These are phyloP conservation scores for Lynx canadensis DNA, from an alignment of 2,113 vertebrate species.

Conservation along the genomic window DNA sequence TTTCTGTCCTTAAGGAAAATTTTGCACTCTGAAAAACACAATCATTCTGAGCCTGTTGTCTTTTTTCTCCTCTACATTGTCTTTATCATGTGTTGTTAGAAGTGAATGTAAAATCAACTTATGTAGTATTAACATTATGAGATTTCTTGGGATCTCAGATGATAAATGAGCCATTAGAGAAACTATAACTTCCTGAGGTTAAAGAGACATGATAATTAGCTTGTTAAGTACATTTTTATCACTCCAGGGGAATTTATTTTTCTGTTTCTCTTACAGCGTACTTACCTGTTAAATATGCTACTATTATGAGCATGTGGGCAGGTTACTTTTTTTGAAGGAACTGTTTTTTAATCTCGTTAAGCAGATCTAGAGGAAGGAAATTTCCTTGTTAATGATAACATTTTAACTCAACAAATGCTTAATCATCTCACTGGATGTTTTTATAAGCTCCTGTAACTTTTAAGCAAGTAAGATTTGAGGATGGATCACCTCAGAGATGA, in stretches of 20 bases:
- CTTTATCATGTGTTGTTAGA: constrained; percentile 20
- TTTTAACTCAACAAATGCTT: background rate
- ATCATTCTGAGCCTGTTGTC: constrained; percentile 29
- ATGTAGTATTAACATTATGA: background rate
- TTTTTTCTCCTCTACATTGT: background rate
- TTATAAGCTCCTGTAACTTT: background rate
- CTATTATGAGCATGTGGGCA: background rate
- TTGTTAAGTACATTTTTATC: constrained; percentile 43
- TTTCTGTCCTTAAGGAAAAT: constrained; percentile 57
- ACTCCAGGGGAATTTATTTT: constrained; percentile 6
- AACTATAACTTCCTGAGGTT: background rate
- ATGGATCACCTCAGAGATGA: background rate
- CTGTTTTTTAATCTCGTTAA: background rate
- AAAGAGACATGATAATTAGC: background rate
- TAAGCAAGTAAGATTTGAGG: background rate
- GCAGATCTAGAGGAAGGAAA: background rate
- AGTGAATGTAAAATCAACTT: constrained; percentile 25
- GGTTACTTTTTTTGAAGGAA: constrained; percentile 18
- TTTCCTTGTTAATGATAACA: background rate
- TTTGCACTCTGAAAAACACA: constrained; percentile 35
- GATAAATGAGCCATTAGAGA: constrained; percentile 19
- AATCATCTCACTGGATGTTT: background rate
- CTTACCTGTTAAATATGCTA: background rate
- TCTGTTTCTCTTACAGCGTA: background rate
- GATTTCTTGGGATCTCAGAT: constrained; percentile 19